These are phyloP conservation scores for Mellilla xanthometata DNA, from an alignment of 2,888 invertebrate genomes.

Conservation along the genomic window DNA sequence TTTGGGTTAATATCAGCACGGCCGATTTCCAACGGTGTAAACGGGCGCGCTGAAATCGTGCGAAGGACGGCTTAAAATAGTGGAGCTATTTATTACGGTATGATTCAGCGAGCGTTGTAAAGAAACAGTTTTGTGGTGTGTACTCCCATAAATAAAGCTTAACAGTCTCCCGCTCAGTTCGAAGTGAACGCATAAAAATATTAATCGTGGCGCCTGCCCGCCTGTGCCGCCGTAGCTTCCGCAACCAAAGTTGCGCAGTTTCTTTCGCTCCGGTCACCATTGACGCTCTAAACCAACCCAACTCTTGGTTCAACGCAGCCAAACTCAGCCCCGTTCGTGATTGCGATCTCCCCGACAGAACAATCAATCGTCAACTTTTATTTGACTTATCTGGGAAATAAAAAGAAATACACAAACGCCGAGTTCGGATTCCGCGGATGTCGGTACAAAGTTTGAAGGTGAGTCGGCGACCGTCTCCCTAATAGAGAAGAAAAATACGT, in stretches of 20 bases:
- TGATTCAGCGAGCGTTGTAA: constrained; percentile 60
- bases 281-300: constrained; percentile 48
- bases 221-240: constrained; percentile 40
- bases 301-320: constrained; percentile 57
- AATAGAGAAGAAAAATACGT: constrained; percentile 83
- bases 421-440: constrained; percentile 62
- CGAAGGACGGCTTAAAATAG: constrained; percentile 78
- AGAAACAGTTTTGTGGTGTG: constrained; percentile 43
- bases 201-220: constrained; percentile 34
- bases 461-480: constrained; percentile 72
- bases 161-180: constrained; percentile 39
- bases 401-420: constrained; percentile 72
- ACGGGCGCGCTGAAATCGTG: constrained; percentile 63
- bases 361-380: constrained; percentile 81
- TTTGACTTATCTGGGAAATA: constrained; percentile 74
- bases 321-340: constrained; percentile 54
- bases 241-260: constrained; percentile 50
- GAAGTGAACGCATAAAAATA: constrained; percentile 43
- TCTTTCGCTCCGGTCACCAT: constrained; percentile 41
- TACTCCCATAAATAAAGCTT: constrained; percentile 43
- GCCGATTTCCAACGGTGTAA: constrained; percentile 66
- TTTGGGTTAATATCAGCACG: constrained; percentile 62
- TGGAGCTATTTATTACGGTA: constrained; percentile 61
- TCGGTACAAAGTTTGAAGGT: constrained; percentile 74
- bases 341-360: constrained; percentile 64